phyloP scores from a whole-genome alignment of 2,888 invertebrate species.

The Sphecodes monilicornis region DNA sequence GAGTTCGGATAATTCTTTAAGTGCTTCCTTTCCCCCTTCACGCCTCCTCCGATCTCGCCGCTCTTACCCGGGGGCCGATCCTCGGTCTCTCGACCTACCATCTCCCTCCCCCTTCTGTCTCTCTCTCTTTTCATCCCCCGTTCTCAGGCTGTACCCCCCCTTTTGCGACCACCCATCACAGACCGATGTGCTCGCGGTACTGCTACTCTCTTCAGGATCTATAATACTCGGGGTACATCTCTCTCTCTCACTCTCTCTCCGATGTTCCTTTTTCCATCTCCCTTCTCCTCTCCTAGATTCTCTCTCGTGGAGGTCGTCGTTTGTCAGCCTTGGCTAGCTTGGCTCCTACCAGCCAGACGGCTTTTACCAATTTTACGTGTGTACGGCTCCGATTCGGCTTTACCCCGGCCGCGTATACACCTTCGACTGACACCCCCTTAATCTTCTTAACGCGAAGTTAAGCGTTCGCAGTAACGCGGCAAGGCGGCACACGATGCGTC shows the following conservation, averaged over 20 bases:
- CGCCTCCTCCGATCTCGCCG: conserved; percentile 63
- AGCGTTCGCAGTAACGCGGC: conserved; percentile 49
- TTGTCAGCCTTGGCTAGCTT: not conserved
- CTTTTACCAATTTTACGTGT: conserved; percentile 69
- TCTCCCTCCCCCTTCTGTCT: conserved; percentile 24
- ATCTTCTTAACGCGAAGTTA: conserved; percentile 71
- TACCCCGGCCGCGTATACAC: conserved; percentile 25
- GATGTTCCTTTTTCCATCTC: conserved; percentile 14
- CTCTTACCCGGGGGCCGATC: conserved; percentile 72
- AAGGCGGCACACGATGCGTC: conserved; percentile 59
- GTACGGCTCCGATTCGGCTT: conserved; percentile 45
- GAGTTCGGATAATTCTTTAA: conserved; percentile 85
- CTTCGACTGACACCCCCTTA: conserved; percentile 43
- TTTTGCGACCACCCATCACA: conserved; percentile 65
- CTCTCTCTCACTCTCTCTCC: conserved; percentile 2
- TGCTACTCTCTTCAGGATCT: conserved; percentile 49
- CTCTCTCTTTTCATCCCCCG: not conserved
- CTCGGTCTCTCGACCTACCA: conserved; percentile 68
- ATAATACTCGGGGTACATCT: conserved; percentile 19
- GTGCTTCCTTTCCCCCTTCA: conserved; percentile 82
- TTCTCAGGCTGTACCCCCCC: conserved; percentile 42
- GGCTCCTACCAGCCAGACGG: conserved; percentile 44
- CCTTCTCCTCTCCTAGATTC: conserved; percentile 15
- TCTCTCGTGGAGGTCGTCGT: conserved; percentile 5
- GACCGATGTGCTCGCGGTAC: conserved; percentile 71